Percentiles rank a stretch among this genome's conserved stretches.
Conservation (phyloP, 2,797 vertebrate genomes). For the Percopsis omiscomaycus region DNA sequence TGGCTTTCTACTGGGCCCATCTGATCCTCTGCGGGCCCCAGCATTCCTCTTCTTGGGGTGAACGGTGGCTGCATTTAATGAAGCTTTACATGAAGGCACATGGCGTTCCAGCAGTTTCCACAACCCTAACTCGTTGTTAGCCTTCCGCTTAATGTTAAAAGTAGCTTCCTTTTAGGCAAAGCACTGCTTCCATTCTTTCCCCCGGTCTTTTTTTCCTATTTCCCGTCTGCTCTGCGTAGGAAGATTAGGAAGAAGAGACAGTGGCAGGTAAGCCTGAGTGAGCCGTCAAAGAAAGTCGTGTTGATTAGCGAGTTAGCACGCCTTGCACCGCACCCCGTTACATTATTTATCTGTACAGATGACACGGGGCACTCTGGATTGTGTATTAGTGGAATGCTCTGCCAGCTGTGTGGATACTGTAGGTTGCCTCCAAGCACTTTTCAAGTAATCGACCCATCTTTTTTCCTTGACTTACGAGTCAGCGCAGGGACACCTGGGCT, state of each 20-base stretch:
- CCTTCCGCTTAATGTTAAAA: constrained; percentile 38
- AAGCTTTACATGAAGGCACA: background rate
- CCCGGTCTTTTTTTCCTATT: constrained; percentile 37
- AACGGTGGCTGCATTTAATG: background rate
- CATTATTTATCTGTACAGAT: constrained; percentile 50
- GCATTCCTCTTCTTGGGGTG: background rate
- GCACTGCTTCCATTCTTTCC: constrained; percentile 27
- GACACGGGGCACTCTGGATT: constrained; percentile 24
- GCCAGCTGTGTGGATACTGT: constrained; percentile 8
- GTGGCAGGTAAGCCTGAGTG: constrained; percentile 39
- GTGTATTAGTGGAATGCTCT: constrained; percentile 24
- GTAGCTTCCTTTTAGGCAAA: constrained; percentile 42
- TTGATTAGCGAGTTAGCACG: constrained; percentile 60
- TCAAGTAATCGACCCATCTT: background rate
- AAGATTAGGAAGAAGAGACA: constrained; percentile 16
- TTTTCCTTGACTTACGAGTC: no score
- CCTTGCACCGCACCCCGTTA: constrained; percentile 33
- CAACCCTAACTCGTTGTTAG: constrained; percentile 37
- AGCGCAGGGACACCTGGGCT: no score
- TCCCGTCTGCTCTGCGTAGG: constrained; percentile 30
- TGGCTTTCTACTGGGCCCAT: constrained; percentile 47
- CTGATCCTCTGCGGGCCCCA: constrained; percentile 44
- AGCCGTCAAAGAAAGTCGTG: constrained; percentile 59
- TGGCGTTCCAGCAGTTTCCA: constrained; percentile 20
- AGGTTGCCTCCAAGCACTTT: background rate